phyloP scores from a whole-genome alignment of 2,113 vertebrate genomes.

The Pavo muticus region DNA sequence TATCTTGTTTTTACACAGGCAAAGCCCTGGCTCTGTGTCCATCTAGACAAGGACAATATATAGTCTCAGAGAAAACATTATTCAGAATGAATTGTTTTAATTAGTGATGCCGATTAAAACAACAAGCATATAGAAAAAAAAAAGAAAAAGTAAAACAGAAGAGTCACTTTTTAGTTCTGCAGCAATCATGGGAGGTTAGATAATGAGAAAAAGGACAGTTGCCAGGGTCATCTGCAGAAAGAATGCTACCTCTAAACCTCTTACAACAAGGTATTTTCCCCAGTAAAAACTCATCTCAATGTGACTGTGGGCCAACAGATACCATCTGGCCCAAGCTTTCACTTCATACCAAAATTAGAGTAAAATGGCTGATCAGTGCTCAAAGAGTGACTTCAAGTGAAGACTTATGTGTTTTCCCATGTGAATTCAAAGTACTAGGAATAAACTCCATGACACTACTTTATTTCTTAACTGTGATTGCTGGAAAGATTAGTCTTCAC shows the following conservation, averaged over 20 bases:
- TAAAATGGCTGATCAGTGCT: neutral
- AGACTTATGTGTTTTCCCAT: rapidly evolving
- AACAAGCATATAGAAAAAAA: neutral
- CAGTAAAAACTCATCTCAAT: neutral
- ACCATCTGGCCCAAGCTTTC: neutral
- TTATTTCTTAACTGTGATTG: neutral
- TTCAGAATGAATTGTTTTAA: neutral
- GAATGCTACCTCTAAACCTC: neutral
- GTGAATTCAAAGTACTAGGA: neutral
- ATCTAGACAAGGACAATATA: neutral
- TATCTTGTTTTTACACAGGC: neutral
- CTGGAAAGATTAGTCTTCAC: neutral
- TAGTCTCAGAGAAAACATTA: neutral
- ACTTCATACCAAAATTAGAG: neutral
- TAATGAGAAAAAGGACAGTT: neutral
- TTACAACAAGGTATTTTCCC: neutral
- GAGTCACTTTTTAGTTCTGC: neutral
- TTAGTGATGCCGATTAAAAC: neutral
- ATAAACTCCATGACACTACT: neutral
- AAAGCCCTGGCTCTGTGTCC: neutral
- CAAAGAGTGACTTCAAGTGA: neutral
- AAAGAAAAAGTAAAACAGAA: neutral
- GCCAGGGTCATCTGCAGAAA: neutral
- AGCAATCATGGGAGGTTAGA: neutral
- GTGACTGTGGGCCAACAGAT: neutral